phyloP scores from a whole-genome alignment of 2,888 invertebrate species.

The Rotaria sp. region DNA sequence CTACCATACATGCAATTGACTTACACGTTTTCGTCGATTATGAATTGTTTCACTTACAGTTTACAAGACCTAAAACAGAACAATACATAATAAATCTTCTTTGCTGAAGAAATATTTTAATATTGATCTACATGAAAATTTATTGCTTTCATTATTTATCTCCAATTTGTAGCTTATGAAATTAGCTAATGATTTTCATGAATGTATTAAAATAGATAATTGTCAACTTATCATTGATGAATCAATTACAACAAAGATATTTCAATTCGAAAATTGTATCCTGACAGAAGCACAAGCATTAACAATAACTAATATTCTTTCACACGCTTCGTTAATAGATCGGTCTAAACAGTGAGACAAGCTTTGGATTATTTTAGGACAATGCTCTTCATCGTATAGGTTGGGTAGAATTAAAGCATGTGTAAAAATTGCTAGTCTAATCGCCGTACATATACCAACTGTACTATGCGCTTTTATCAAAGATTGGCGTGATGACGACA shows the following conservation, averaged over 20 bases:
- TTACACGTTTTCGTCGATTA: neutral
- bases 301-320: neutral
- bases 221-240: neutral
- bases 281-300: neutral
- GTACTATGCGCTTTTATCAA: too few species aligned
- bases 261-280: neutral
- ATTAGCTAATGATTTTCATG: neutral
- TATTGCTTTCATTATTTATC: neutral
- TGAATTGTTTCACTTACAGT: neutral
- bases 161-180: neutral
- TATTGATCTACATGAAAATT: neutral
- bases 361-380: neutral
- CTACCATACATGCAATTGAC: neutral
- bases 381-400: neutral
- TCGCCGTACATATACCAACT: too few species aligned
- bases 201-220: neutral
- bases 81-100: neutral
- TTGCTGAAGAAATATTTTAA: neutral
- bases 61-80: neutral
- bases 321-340: neutral
- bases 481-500: too few species aligned
- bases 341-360: neutral
- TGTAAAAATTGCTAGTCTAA: too few species aligned
- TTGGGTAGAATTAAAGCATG: neutral
- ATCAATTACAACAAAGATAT: neutral